phyloP scores from a whole-genome alignment of 1,140 invertebrate genomes.

The Lysiphlebus fabarum region DNA sequence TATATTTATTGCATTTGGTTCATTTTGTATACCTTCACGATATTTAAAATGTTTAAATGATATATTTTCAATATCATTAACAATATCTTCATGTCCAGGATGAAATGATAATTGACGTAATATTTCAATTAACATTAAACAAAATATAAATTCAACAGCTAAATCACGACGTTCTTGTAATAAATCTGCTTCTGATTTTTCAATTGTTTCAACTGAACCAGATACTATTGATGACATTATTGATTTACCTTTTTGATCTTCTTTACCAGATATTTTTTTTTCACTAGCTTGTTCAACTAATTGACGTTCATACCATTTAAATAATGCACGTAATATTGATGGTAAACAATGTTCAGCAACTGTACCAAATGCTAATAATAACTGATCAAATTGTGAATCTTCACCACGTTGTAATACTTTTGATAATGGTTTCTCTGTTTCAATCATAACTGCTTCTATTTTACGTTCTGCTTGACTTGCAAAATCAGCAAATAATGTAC shows the following conservation, averaged over 20 bases:
- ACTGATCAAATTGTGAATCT: conserved; percentile 91
- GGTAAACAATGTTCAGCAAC: conserved; percentile 97
- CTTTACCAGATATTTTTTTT: conserved; percentile 57
- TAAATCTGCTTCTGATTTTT: conserved; percentile 70
- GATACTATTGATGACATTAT: conserved; percentile 70
- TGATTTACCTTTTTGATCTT: conserved; percentile 70
- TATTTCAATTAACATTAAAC: conserved; percentile 94
- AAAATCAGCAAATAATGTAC: conserved; percentile 91
- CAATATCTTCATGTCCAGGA: conserved; percentile 95
- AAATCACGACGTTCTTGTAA: conserved; percentile 84
- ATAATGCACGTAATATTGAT: conserved; percentile 87
- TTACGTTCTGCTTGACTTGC: conserved; percentile 90
- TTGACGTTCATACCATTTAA: conserved; percentile 94
- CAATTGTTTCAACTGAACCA: conserved; percentile 65
- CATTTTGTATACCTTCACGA: conserved; percentile 88
- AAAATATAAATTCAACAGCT: conserved; percentile 97
- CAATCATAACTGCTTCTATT: conserved; percentile 90
- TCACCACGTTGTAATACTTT: conserved; percentile 94
- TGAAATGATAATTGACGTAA: conserved; percentile 93
- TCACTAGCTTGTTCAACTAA: conserved; percentile 63
- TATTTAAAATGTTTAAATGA: conserved; percentile 98
- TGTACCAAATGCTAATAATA: conserved; percentile 87
- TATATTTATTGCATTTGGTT: conserved; percentile 91
- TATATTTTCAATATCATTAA: conserved; percentile 92
- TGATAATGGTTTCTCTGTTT: conserved; percentile 86